Conservation (phyloP, 2,888 invertebrate species). For the Imbricaverruca yamaguchii region DNA sequence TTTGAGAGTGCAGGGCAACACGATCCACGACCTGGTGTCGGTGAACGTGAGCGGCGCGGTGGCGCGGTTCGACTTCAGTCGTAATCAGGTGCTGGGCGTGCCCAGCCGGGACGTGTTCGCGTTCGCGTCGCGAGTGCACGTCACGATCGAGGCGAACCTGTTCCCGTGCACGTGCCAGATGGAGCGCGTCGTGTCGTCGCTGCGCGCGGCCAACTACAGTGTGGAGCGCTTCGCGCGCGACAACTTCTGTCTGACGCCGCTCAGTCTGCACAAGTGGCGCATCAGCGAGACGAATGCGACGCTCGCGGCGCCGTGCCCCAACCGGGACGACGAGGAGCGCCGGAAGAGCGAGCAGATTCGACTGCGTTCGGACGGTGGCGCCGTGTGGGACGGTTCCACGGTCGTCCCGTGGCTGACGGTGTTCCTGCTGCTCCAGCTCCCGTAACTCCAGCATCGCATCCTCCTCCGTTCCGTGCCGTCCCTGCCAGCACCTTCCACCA, state of each 20-base stretch:
- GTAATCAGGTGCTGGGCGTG: not conserved
- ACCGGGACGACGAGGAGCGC: constrained; percentile 39
- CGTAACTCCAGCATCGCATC: not conserved
- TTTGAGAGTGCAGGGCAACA: not conserved
- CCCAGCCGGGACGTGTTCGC: not conserved
- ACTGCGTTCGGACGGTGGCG: not conserved
- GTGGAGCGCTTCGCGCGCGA: constrained; percentile 56
- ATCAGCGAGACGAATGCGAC: constrained; percentile 61
- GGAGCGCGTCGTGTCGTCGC: constrained; percentile 65
- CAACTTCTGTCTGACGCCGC: constrained; percentile 78
- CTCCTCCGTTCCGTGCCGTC: too few species aligned
- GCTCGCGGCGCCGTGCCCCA: constrained; percentile 58
- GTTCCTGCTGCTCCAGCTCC: not conserved
- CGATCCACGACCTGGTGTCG: not conserved
- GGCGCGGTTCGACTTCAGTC: not conserved
- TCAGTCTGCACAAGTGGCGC: constrained; percentile 69
- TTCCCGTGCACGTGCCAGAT: constrained; percentile 81
- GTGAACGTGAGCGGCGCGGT: not conserved
- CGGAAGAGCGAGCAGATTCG: not conserved
- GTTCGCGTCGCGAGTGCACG: not conserved
- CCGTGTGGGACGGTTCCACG: not conserved
- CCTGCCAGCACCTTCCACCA: not conserved
- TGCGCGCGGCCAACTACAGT: constrained; percentile 53
- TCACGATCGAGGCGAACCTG: constrained; percentile 55
- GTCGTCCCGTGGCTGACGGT: not conserved